Evolutionary conservation across 2,113 vertebrate genomes (phyloP).

Genomic region (Macroglossus sobrinus): DNA sequence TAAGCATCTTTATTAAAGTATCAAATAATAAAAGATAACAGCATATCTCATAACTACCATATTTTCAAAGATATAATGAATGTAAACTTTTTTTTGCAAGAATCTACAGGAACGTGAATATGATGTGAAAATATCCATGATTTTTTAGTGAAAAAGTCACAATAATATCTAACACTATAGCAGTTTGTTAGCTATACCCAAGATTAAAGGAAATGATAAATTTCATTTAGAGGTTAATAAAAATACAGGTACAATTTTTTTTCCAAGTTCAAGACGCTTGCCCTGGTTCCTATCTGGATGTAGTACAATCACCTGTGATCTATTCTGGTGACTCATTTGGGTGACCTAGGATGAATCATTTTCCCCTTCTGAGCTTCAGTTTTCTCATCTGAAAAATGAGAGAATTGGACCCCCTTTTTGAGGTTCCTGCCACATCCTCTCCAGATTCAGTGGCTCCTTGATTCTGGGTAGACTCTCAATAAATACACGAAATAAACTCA

Average conservation of each 20-base stretch:
- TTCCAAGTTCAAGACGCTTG: neutral
- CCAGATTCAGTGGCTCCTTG: neutral
- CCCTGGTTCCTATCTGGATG: neutral
- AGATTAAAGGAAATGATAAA: neutral
- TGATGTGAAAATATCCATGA: neutral
- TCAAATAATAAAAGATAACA: neutral
- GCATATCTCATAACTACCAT: neutral
- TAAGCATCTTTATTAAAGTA: neutral
- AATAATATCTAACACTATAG: neutral
- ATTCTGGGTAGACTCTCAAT: neutral
- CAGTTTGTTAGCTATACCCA: neutral
- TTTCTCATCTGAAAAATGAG: neutral
- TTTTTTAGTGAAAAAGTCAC: slow-evolving; percentile 12
- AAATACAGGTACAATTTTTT: neutral
- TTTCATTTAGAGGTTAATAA: slow-evolving; percentile 20
- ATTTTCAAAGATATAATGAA: slow-evolving; percentile 21
- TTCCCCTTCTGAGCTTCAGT: neutral
- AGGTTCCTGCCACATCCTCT: neutral
- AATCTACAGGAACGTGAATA: neutral
- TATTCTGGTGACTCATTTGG: neutral
- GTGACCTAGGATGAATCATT: neutral
- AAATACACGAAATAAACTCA: neutral
- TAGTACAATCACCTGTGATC: neutral
- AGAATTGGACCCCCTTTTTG: neutral
- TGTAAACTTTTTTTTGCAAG: neutral